Evolutionary conservation across 1,140 invertebrate species (phyloP), one percentile per base, ranked within the genome.

Genomic region (Drosophila lini): DNA sequence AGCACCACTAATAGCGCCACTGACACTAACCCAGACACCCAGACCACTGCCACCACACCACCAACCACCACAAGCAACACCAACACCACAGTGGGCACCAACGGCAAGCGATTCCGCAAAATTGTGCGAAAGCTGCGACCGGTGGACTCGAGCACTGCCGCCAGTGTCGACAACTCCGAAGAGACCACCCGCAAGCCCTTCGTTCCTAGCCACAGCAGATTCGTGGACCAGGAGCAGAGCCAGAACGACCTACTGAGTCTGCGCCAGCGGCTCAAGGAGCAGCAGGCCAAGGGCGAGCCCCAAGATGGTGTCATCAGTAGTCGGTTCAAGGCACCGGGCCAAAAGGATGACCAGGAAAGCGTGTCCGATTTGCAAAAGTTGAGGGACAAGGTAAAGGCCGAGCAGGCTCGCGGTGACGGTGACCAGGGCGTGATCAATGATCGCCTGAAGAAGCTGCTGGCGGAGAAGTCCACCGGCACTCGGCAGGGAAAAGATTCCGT

Each of bases 21-120:
- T 63, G 70, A 79, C 16, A 67, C 64, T 57, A 70, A 78, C 41
- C 41, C 50, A 45, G 60, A 77, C 65, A 71, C 50, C 22, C 52
- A 25, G 19, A 64, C 45, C 55, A 74, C 58, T 10, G 44, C 13
- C 15, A 28, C 42, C 5, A 56, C 40, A 70, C 22, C 47, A 68
- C 57, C 58, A 45, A 52, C 25, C 57, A 64, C 45, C 34, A 67
- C 64, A 55, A 80, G 28, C 19, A 38, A 45, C 58, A 59, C 61
- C n/a, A 63, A 47, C 57, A 58, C 44, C 69, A 64, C 41, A 28
- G 48, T 58, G 28, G 76, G 28, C 47, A 50, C 69, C 28, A 67
- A 55, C 19, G 58, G 64, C 36, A 92, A 90, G 58, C 89, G 89
- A n/a, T 84, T 92, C 65, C 82, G 91, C 11, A 92, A 92, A 38